phyloP scores from a whole-genome alignment of 2,888 invertebrate species.

The Agrilus mali region DNA sequence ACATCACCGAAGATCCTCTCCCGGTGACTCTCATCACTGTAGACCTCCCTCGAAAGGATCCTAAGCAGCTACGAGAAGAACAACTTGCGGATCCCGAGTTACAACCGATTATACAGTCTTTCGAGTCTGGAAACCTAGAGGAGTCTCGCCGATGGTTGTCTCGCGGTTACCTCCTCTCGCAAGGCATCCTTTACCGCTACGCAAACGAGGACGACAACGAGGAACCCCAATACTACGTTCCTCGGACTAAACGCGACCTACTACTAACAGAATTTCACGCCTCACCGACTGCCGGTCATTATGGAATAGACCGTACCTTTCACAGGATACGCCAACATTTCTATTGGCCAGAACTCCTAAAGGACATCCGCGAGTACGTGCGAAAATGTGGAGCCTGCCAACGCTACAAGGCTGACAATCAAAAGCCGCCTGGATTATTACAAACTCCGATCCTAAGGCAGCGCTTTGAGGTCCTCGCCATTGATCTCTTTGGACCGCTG shows the following conservation, averaged over 20 bases:
- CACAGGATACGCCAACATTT: no score
- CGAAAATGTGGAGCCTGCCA: conserved; percentile 15
- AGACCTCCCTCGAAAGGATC: conserved; percentile 12
- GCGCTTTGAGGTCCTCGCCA: conserved; percentile 20
- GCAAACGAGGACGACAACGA: neutral
- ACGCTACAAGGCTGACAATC: conserved; percentile 20
- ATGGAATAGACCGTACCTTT: no score
- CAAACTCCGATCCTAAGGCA: conserved; percentile 15
- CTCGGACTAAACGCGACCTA: no score
- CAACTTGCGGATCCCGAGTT: neutral
- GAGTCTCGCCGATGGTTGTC: neutral
- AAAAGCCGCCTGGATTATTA: conserved; percentile 22
- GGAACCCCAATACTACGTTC: no score
- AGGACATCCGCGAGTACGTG: no score
- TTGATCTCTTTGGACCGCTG: conserved; percentile 20
- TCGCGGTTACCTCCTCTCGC: neutral
- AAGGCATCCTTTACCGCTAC: neutral
- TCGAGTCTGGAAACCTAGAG: neutral
- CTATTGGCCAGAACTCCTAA: no score
- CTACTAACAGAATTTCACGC: no score
- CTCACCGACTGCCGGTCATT: no score
- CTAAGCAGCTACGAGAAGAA: neutral
- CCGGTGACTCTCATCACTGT: conserved; percentile 21
- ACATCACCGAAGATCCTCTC: neutral
- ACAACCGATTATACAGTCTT: neutral